Conservation (phyloP, 2,797 vertebrate species). For the Xenops minutus region DNA sequence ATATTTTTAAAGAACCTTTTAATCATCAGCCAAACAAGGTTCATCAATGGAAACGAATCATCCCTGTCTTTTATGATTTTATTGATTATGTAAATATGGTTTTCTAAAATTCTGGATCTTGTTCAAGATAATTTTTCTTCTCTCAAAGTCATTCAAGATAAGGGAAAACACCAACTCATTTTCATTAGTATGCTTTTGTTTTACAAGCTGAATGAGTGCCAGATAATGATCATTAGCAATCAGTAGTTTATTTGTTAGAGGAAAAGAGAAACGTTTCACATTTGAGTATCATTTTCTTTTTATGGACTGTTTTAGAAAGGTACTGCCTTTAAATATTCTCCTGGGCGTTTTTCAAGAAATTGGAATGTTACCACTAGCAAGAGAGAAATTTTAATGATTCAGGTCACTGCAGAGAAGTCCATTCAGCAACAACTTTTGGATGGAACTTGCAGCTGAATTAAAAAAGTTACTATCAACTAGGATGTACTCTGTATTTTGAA, state of each 20-base stretch:
- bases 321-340: not conserved
- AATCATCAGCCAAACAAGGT: not conserved
- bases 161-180: not conserved
- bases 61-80: not conserved
- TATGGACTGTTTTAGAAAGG: not conserved
- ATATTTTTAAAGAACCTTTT: not conserved
- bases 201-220: not conserved
- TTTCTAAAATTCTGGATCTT: not conserved
- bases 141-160: not conserved
- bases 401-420: not conserved
- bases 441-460: not conserved
- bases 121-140: not conserved
- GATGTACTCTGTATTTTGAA: not conserved
- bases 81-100: not conserved
- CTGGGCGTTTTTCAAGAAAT: not conserved
- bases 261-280: not conserved
- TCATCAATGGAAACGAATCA: not conserved
- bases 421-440: not conserved
- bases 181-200: not conserved
- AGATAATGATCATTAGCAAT: not conserved
- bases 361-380: not conserved
- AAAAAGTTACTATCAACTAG: not conserved
- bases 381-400: not conserved
- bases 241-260: not conserved
- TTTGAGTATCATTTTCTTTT: not conserved